A percentile compares a stretch with the other conserved stretches of the same genome.
Evolutionary conservation across 2,888 invertebrate species (phyloP).

Genomic region (Strigamia transsilvanica): DNA sequence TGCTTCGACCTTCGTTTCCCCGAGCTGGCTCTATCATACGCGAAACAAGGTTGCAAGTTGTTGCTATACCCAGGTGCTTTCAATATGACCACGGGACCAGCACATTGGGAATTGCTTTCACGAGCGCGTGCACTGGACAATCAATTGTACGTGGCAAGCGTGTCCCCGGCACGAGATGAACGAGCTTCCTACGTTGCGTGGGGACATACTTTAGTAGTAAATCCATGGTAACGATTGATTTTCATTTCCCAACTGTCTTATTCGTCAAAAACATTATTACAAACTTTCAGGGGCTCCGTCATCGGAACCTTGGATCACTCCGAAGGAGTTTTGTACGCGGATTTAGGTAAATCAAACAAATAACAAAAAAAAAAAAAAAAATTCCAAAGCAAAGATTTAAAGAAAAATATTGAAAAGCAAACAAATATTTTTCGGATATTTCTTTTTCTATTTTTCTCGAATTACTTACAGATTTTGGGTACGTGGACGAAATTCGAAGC

Average conservation of each 20-base stretch:
- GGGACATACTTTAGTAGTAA: constrained; percentile 84
- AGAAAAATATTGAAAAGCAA: too few relatives aligned
- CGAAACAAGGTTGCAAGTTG: constrained; percentile 76
- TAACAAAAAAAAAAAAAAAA: too few relatives aligned
- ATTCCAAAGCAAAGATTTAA: too few relatives aligned
- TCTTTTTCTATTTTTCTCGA: too few relatives aligned
- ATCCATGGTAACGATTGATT: constrained; percentile 72
- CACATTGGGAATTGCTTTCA: constrained; percentile 89
- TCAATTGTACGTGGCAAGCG: constrained; percentile 84
- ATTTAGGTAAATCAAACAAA: constrained; percentile 72
- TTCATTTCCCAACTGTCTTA: not conserved
- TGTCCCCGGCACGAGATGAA: constrained; percentile 81
- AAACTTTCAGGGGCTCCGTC: constrained; percentile 71
- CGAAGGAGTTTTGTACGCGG: constrained; percentile 76
- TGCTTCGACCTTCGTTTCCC: constrained; percentile 95
- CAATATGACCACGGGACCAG: constrained; percentile 94
- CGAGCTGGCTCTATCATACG: constrained; percentile 76
- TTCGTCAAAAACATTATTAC: not conserved
- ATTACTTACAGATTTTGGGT: constrained; percentile 72
- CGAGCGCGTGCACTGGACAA: constrained; percentile 85
- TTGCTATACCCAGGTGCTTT: constrained; percentile 94
- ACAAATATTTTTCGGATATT: too few relatives aligned
- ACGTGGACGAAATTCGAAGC: constrained; percentile 78
- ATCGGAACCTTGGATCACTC: constrained; percentile 74
- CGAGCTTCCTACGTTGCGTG: constrained; percentile 82